These are phyloP conservation scores for Sebastolobus alascanus DNA, from an alignment of 2,797 vertebrate species.

Conservation along the genomic window DNA sequence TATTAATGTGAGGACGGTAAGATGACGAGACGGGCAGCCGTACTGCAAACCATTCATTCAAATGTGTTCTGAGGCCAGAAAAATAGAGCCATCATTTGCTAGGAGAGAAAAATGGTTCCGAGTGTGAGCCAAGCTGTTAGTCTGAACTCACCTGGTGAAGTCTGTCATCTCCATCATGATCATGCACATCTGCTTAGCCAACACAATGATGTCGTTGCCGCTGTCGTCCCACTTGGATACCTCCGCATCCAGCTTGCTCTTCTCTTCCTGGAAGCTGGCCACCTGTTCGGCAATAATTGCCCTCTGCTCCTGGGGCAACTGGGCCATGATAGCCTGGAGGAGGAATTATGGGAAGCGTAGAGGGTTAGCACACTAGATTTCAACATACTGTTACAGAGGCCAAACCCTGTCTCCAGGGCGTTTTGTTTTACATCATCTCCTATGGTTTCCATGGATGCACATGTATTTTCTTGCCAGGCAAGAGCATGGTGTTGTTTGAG, in stretches of 20 bases:
- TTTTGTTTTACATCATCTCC: constrained; percentile 21
- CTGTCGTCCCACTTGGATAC: constrained; percentile 99
- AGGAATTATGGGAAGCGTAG: constrained; percentile 36
- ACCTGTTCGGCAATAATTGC: constrained; percentile 99
- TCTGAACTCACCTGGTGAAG: constrained; percentile 92
- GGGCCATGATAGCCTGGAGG: constrained; percentile 97
- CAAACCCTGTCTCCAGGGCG: constrained; percentile 25
- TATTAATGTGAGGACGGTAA: constrained; percentile 33
- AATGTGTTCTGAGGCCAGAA: background rate
- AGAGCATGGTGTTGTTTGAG: background rate
- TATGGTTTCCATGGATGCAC: constrained; percentile 34
- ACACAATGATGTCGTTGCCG: constrained; percentile 98
- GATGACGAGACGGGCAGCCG: constrained; percentile 2
- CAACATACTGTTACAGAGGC: constrained; percentile 27
- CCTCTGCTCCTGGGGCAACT: constrained; percentile 98
- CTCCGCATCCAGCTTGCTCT: constrained; percentile 98
- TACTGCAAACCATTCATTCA: background rate
- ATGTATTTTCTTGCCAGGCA: constrained; percentile 5
- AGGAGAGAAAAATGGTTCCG: background rate
- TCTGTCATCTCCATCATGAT: constrained; percentile 99
- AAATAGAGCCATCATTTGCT: background rate
- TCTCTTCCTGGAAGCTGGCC: constrained; percentile 98
- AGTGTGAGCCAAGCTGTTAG: constrained; percentile 8
- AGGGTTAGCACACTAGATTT: constrained; percentile 51
- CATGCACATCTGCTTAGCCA: constrained; percentile 99